These are phyloP conservation scores for Sparidentex hasta DNA, from an alignment of 2,797 vertebrate genomes.

Conservation along the genomic window DNA sequence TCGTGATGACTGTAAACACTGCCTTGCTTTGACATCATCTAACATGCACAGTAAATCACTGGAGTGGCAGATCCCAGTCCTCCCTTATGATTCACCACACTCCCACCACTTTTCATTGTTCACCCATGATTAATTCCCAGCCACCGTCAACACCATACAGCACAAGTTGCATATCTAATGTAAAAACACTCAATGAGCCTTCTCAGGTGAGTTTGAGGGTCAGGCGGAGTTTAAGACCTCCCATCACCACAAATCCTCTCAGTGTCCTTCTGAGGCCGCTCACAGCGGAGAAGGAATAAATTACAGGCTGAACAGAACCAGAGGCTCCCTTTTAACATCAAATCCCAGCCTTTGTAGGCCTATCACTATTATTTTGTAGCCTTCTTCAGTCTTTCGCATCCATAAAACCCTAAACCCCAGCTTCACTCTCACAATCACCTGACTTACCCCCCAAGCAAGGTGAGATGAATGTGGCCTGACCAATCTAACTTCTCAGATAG, in stretches of 20 bases:
- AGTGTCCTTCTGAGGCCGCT: constrained; percentile 67
- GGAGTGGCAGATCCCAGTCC: constrained; percentile 70
- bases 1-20: constrained; percentile 68
- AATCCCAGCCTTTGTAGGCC: constrained; percentile 44
- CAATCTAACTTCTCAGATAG: constrained; percentile 48
- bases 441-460: constrained; percentile 50
- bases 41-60: constrained; percentile 72
- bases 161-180: constrained; percentile 75
- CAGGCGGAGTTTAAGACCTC: constrained; percentile 80
- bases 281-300: constrained; percentile 64
- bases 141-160: constrained; percentile 58
- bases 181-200: constrained; percentile 69
- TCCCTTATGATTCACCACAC: constrained; percentile 61
- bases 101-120: constrained; percentile 49
- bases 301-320: constrained; percentile 60
- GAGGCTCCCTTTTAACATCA: constrained; percentile 55
- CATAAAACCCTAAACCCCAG: constrained; percentile 41
- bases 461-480: constrained; percentile 61
- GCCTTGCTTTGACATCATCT: constrained; percentile 69
- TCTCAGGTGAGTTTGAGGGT: constrained; percentile 77
- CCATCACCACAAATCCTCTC: constrained; percentile 77
- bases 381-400: constrained; percentile 40
- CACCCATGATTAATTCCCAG: constrained; percentile 67
- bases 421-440: constrained; percentile 51
- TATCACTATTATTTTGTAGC: constrained; percentile 60